These are phyloP conservation scores for Antheraea yamamai DNA, from an alignment of 2,888 invertebrate species.

Conservation along the genomic window DNA sequence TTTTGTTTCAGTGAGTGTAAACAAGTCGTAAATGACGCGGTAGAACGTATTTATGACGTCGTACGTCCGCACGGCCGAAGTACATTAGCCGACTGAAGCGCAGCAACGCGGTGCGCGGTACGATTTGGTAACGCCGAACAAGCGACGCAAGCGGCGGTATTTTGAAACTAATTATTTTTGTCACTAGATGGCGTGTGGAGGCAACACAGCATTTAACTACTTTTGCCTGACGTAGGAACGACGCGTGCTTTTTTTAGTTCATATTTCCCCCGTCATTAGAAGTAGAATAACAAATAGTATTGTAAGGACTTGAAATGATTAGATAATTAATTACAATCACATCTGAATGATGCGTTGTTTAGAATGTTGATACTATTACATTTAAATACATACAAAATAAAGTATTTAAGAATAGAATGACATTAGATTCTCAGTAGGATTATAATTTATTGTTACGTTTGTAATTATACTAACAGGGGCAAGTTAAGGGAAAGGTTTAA, in stretches of 20 bases:
- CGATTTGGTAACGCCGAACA: slow-evolving; percentile 26
- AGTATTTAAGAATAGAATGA: background rate
- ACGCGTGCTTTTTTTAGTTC: background rate
- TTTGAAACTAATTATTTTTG: slow-evolving; percentile 10
- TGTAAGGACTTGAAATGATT: background rate
- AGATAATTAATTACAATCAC: slow-evolving; percentile 1
- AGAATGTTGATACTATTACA: background rate
- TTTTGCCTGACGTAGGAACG: background rate
- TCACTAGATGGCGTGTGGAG: slow-evolving; percentile 29
- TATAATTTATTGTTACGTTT: background rate
- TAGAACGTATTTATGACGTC: slow-evolving; percentile 47
- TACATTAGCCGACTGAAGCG: slow-evolving; percentile 56
- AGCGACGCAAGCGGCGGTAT: slow-evolving; percentile 44
- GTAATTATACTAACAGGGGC: background rate
- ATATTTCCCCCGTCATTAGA: background rate
- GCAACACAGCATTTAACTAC: background rate
- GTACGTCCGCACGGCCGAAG: slow-evolving; percentile 52
- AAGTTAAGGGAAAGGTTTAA: slow-evolving; percentile 6
- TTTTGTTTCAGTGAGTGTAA: slow-evolving; percentile 67
- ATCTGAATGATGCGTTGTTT: background rate
- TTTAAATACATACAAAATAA: background rate
- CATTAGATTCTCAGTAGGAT: background rate
- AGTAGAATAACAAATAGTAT: background rate
- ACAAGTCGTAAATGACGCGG: slow-evolving; percentile 68
- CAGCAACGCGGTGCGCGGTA: slow-evolving; percentile 41